A percentile compares a stretch with the other conserved stretches of the same genome.
Conservation (phyloP, 1,140 invertebrate species). For the Charaxes varanes region DNA sequence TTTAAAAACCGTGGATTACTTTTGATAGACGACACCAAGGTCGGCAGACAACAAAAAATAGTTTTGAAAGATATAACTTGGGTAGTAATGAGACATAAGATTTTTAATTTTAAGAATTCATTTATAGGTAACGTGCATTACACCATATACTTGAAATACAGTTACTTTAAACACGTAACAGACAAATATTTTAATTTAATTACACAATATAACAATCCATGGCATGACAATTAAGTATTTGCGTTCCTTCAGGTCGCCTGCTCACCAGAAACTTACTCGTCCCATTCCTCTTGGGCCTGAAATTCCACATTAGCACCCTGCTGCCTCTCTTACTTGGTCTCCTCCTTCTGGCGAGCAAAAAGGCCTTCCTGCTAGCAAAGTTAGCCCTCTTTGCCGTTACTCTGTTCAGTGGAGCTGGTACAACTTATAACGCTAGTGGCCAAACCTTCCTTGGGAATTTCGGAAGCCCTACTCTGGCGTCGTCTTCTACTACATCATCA, state of each 20-base stretch:
- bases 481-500: conserved; percentile 36
- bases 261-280: conserved; percentile 79
- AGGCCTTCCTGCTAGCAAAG: conserved; percentile 82
- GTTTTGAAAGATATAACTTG: too few relatives aligned
- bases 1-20: too few relatives aligned
- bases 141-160: too few relatives aligned
- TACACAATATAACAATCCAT: too few relatives aligned
- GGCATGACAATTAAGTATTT: too few relatives aligned
- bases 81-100: too few relatives aligned
- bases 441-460: conserved; percentile 38
- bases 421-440: conserved; percentile 41
- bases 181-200: too few relatives aligned
- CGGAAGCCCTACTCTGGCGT: conserved; percentile 33
- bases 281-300: conserved; percentile 83
- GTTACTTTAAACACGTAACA: too few relatives aligned
- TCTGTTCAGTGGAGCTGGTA: conserved; percentile 76
- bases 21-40: too few relatives aligned
- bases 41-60: too few relatives aligned
- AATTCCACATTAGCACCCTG: conserved; percentile 83
- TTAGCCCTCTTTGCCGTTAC: conserved; percentile 80
- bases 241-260: conserved; percentile 80
- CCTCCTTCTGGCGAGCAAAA: conserved; percentile 81
- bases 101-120: background rate
- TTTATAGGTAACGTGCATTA: too few relatives aligned
- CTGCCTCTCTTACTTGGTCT: conserved; percentile 82